Evolutionary conservation across 2,113 vertebrate species (phyloP).

Genomic region (Smithornis capensis): DNA sequence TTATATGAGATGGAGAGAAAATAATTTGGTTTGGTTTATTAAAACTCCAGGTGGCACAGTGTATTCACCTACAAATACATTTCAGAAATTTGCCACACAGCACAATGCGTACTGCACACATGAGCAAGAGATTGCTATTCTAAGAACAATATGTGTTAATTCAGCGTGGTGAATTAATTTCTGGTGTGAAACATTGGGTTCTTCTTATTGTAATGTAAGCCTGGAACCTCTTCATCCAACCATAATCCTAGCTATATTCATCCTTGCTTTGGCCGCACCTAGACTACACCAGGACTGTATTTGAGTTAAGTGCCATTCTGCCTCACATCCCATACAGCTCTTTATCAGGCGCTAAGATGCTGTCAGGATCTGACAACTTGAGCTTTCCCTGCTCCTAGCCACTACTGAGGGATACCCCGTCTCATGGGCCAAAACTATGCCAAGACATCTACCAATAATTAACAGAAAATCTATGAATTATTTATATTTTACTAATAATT

Average conservation of each 20-base stretch:
- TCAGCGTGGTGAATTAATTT: neutral
- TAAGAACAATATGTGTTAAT: neutral
- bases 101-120: fast-evolving
- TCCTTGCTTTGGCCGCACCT: neutral
- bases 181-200: neutral
- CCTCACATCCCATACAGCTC: neutral
- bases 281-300: neutral
- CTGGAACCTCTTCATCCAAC: neutral
- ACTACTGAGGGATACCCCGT: neutral
- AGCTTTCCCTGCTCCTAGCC: neutral
- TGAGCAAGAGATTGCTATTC: neutral
- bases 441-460: neutral
- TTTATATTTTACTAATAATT: neutral
- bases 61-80: neutral
- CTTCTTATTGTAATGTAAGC: neutral
- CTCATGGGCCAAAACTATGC: neutral
- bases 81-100: neutral
- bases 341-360: neutral
- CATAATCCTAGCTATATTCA: neutral
- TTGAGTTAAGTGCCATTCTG: neutral
- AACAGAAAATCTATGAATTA: no score
- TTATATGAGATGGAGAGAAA: neutral
- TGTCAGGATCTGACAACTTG: neutral
- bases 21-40: constrained; percentile 46
- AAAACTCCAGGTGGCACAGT: constrained; percentile 31